Evolutionary conservation across 1,140 invertebrate species (phyloP).

Genomic region (Stegodyphus mimosarum): DNA sequence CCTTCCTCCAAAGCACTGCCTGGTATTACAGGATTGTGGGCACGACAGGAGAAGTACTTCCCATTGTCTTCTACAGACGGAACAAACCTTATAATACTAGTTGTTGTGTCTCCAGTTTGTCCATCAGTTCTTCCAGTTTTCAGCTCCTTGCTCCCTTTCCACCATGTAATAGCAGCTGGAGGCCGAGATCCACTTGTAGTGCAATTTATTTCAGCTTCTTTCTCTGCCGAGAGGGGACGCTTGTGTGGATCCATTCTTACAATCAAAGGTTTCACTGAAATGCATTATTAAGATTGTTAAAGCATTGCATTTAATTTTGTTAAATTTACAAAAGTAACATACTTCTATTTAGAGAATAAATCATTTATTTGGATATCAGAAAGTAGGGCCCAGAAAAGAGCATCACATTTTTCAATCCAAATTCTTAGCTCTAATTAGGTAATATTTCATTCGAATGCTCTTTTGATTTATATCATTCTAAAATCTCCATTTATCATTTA

Average conservation of each 20-base stretch:
- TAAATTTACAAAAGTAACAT: no score
- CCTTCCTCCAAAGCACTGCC: conserved; percentile 79
- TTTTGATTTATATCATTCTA: no score
- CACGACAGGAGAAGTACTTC: conserved; percentile 54
- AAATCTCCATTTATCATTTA: no score
- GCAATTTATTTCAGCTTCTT: conserved; percentile 78
- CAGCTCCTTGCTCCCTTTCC: conserved; percentile 70
- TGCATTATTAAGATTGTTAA: background rate
- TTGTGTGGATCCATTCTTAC: conserved; percentile 60
- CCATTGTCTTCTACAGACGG: conserved; percentile 61
- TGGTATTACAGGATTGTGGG: conserved; percentile 61
- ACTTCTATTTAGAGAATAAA: no score
- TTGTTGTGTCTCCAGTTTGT: conserved; percentile 46
- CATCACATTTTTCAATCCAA: no score
- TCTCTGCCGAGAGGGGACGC: conserved; percentile 60
- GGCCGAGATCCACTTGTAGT: conserved; percentile 87
- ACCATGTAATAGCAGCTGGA: conserved; percentile 87
- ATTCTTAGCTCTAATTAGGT: no score
- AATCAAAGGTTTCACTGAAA: conserved; percentile 62
- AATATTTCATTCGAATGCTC: no score
- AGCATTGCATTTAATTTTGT: no score
- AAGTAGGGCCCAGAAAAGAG: no score
- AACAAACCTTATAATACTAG: conserved; percentile 50
- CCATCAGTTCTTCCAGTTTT: conserved; percentile 13
- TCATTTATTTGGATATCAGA: no score